A percentile compares a stretch with the other conserved stretches of the same genome.
Conservation (phyloP, 2,113 vertebrate genomes). For the Galbula dea region DNA sequence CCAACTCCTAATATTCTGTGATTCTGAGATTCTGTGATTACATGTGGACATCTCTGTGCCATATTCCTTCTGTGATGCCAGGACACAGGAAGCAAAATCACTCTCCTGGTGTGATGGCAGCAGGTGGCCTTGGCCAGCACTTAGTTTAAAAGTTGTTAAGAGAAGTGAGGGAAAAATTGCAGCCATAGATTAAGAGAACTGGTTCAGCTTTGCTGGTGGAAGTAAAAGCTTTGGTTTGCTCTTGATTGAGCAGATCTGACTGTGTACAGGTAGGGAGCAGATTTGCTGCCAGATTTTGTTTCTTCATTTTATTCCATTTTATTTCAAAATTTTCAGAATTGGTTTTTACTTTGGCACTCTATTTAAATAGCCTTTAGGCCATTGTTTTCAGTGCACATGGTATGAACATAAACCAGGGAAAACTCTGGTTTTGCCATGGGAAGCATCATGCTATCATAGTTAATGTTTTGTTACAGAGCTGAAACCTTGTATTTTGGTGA, state of each 20-base stretch:
- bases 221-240: neutral
- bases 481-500: neutral
- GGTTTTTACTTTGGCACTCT: neutral
- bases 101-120: neutral
- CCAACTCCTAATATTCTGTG: too few species aligned
- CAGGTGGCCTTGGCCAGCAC: neutral
- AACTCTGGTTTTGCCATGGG: neutral
- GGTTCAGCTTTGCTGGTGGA: neutral
- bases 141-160: neutral
- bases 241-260: neutral
- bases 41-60: neutral
- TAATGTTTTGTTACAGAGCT: neutral
- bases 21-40: too few species aligned
- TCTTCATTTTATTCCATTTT: neutral
- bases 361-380: neutral
- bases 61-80: neutral
- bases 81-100: neutral
- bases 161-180: neutral
- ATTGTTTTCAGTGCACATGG: neutral
- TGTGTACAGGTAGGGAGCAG: neutral
- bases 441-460: fast-evolving
- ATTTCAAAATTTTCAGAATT: neutral
- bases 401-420: neutral
- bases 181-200: neutral
- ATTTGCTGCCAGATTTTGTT: neutral